phyloP scores from a whole-genome alignment of 1,140 invertebrate species.

The Lasioglossum baleicum region DNA sequence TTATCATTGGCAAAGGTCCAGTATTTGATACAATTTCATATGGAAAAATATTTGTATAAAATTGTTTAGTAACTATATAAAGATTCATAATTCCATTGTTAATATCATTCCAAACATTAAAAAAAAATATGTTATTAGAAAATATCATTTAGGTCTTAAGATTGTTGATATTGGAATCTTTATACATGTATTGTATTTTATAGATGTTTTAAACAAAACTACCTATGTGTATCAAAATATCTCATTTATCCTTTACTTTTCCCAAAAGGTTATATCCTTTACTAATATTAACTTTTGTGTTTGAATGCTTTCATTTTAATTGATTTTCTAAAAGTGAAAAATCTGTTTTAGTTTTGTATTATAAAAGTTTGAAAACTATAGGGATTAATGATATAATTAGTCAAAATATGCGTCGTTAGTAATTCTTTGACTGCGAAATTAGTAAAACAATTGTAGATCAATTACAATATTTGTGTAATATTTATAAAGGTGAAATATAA shows the following conservation, averaged over 20 bases:
- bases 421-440: neutral
- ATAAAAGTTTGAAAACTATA: neutral
- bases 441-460: neutral
- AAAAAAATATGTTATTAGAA: neutral
- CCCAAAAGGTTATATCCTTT: neutral
- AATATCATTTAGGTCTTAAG: neutral
- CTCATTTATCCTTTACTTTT: neutral
- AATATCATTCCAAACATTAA: constrained; percentile 24
- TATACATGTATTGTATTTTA: constrained; percentile 14
- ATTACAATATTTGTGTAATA: neutral
- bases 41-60: neutral
- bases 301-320: neutral
- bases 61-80: neutral
- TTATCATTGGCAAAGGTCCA: neutral
- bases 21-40: constrained; percentile 3
- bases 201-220: neutral
- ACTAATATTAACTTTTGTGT: neutral
- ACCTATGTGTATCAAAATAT: neutral
- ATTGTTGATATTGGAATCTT: neutral
- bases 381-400: neutral
- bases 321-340: neutral
- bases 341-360: neutral
- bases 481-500: neutral
- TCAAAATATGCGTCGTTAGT: neutral
- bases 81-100: constrained; percentile 26